phyloP scores from a whole-genome alignment of 1,140 invertebrate species.

The Papilio polytes region DNA sequence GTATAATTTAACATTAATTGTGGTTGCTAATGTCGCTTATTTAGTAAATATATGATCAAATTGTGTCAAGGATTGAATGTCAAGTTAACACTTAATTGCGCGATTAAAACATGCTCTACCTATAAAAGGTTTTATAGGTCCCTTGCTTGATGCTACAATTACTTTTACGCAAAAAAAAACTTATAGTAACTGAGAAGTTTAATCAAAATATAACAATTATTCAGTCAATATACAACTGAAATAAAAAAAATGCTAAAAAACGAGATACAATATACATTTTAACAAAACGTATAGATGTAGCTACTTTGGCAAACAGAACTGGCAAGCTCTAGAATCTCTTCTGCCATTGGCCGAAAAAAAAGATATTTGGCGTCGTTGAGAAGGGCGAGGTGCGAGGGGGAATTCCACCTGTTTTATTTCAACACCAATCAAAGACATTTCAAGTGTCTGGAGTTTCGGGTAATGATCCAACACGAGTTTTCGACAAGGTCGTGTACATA shows the following conservation, averaged over 20 bases:
- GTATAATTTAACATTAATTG: background rate
- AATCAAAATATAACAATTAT: background rate
- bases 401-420: conserved; percentile 28
- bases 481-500: conserved; percentile 13
- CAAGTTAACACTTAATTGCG: background rate
- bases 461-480: conserved; percentile 29
- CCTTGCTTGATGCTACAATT: too few species aligned
- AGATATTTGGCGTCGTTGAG: conserved; percentile 12
- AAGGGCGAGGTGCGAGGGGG: conserved; percentile 2
- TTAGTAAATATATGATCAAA: background rate
- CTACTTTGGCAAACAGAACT: conserved; percentile 17
- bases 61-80: background rate
- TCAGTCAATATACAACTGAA: background rate
- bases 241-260: background rate
- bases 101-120: background rate
- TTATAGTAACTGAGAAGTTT: background rate
- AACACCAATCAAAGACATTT: conserved; percentile 23
- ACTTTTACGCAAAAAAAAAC: too few species aligned
- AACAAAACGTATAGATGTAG: background rate
- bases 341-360: conserved; percentile 27
- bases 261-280: background rate
- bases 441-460: conserved; percentile 19
- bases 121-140: too few species aligned
- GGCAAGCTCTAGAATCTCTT: conserved; percentile 13
- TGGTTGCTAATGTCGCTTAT: too few species aligned